Evolutionary conservation across 2,888 invertebrate species (phyloP).

Genomic region (Eilema depressum): DNA sequence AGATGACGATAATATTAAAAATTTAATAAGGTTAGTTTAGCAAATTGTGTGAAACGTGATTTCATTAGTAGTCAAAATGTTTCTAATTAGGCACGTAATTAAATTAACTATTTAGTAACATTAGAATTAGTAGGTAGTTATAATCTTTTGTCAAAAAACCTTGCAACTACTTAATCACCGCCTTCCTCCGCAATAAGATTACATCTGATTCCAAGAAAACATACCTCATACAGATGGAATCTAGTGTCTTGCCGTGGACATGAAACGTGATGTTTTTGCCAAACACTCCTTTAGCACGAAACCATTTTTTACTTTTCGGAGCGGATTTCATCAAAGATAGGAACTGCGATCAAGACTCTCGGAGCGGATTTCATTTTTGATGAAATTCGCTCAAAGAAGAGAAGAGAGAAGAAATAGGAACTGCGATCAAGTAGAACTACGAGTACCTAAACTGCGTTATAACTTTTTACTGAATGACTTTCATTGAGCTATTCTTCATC

Average conservation of each 20-base stretch:
- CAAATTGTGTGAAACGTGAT: too few species aligned
- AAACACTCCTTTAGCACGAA: slow-evolving; percentile 37
- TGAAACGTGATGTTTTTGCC: slow-evolving; percentile 56
- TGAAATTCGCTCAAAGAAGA: too few species aligned
- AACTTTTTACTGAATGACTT: not conserved
- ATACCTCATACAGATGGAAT: slow-evolving; percentile 42
- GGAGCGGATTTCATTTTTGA: too few species aligned
- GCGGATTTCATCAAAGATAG: not conserved
- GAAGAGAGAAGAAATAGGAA: too few species aligned
- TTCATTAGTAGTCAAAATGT: too few species aligned
- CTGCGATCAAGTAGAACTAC: not conserved
- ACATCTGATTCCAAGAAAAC: slow-evolving; percentile 45
- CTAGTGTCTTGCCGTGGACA: slow-evolving; percentile 42
- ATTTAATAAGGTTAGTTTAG: too few species aligned
- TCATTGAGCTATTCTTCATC: too few species aligned
- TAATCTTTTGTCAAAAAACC: slow-evolving; percentile 24
- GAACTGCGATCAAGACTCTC: not conserved
- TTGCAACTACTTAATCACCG: slow-evolving; percentile 24
- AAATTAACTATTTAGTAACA: too few species aligned
- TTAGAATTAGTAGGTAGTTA: not conserved
- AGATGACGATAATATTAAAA: too few species aligned
- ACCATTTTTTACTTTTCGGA: not conserved
- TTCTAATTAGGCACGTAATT: too few species aligned
- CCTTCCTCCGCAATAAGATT: slow-evolving; percentile 28
- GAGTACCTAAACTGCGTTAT: not conserved